Conservation (phyloP, 1,140 invertebrate genomes). For the Ganaspis sp. region DNA sequence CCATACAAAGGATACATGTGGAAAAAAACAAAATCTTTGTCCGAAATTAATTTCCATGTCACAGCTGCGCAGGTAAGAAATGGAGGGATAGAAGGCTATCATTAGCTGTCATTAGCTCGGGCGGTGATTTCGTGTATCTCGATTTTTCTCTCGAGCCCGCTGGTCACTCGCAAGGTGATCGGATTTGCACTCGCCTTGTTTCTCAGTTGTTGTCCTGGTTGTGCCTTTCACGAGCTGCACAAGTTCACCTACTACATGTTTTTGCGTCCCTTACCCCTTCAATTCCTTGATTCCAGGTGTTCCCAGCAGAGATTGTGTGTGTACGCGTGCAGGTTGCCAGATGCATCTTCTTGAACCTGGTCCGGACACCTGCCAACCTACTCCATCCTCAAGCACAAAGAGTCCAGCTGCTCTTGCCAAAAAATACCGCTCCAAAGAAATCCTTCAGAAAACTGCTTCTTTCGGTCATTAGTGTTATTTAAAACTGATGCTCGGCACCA, state of each 20-base stretch:
- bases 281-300: slow-evolving; percentile 46
- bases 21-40: too few relatives aligned
- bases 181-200: slow-evolving; percentile 48
- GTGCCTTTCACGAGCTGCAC: slow-evolving; percentile 49
- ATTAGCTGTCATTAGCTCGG: slow-evolving; percentile 56
- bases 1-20: too few relatives aligned
- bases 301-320: slow-evolving; percentile 34
- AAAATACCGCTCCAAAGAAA: neutral
- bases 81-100: neutral
- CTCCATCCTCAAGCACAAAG: slow-evolving; percentile 54
- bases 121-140: slow-evolving; percentile 39
- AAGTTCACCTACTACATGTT: slow-evolving; percentile 35
- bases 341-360: slow-evolving; percentile 56
- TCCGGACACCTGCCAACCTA: slow-evolving; percentile 65
- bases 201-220: slow-evolving; percentile 47
- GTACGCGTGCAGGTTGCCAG: slow-evolving; percentile 61
- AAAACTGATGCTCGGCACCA: too few relatives aligned
- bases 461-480: neutral
- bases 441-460: neutral
- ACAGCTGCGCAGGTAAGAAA: neutral
- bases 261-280: neutral
- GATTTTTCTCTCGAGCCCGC: slow-evolving; percentile 56
- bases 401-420: slow-evolving; percentile 16
- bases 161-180: slow-evolving; percentile 60
- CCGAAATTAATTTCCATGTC: neutral